A percentile compares a stretch with the other conserved stretches of the same genome.
These are phyloP conservation scores for Drosophila erecta DNA, from an alignment of 1,140 invertebrate genomes.

Conservation along the genomic window DNA sequence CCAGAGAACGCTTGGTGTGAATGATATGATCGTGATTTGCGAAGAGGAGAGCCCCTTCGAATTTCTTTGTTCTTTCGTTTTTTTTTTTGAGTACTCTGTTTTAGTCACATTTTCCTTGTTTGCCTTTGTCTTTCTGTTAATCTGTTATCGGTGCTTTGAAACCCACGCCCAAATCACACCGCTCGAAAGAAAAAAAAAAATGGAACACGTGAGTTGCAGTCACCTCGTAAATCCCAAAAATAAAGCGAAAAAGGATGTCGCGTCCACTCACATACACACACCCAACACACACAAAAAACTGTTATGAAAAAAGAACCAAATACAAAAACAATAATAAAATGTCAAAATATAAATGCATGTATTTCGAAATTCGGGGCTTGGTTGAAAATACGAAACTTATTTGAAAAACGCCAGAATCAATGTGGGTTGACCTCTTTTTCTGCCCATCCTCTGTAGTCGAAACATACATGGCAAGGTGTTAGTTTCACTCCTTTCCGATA, in stretches of 20 bases:
- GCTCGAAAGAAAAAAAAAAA: not conserved
- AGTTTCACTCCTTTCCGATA: no score
- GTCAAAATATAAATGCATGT: slow-evolving; percentile 4
- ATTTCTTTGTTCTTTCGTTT: slow-evolving; percentile 48
- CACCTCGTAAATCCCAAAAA: slow-evolving; percentile 31
- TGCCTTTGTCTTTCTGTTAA: slow-evolving; percentile 34
- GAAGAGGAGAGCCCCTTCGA: slow-evolving; percentile 37
- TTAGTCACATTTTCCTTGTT: slow-evolving; percentile 35
- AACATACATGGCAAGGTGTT: no score
- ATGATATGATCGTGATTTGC: slow-evolving; percentile 19
- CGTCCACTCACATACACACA: not conserved
- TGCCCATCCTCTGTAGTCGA: no score
- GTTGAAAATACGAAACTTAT: not conserved
- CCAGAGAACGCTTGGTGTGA: slow-evolving; percentile 1
- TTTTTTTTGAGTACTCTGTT: slow-evolving; percentile 19
- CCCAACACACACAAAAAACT: slow-evolving; percentile 36
- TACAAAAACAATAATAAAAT: slow-evolving; percentile 50
- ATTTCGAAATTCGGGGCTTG: not conserved
- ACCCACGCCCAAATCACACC: slow-evolving; percentile 38
- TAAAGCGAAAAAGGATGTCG: slow-evolving; percentile 6
- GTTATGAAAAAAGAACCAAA: slow-evolving; percentile 33
- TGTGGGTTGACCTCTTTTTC: no score
- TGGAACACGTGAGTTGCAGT: slow-evolving; percentile 15
- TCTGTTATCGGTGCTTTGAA: slow-evolving; percentile 74
- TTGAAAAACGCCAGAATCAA: no score